Base-by-base conservation (phyloP, 2,888 invertebrate species). In the Megamerina dolium region DNA sequence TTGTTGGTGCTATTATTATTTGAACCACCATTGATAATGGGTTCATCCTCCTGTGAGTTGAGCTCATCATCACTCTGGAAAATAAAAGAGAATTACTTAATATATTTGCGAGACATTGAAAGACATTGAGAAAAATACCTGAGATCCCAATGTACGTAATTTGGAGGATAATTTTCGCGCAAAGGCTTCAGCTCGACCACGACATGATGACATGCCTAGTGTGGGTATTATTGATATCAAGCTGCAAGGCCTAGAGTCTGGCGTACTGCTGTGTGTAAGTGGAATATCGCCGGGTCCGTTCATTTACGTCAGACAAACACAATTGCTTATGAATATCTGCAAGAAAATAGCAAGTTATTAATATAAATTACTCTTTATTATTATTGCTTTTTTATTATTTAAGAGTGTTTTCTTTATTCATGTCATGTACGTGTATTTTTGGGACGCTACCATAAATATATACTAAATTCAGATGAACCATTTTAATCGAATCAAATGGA, bases 101-200 rank as follows among this genome's bases (percentile, higher is more conserved):
- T n/a, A n/a, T n/a, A n/a, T n/a, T n/a, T n/a, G n/a, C n/a, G n/a
- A n/a, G n/a, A n/a, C n/a, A n/a, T n/a, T n/a, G n/a, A n/a, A n/a
- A n/a, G n/a, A n/a, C n/a, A n/a, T n/a, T n/a, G n/a, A n/a, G n/a
- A n/a, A 12, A 29, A 42, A 48, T 55, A 70, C 71, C 50, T 79
- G 73, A 43, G 77, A 74, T 45, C 85, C 84, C 52, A 87, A 76
- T 51, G 83, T 81, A 56, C 82, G 79, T 55, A 88, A 74, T 50
- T 85, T 81, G 43, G 82, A 81, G 63, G 87, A 85, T 50, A 88
- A 74, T 61, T 83, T 82, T 46, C 83, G 77, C 52, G 87, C 87
- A 70, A 88, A 87, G 45, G 85, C 84, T 65, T 87, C 87, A 43
- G 87, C 87, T 43, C 85, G 78, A 46, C 83, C 83, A 46, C 86